These are phyloP conservation scores for Potorous gilbertii DNA, from an alignment of 2,797 vertebrate genomes.

Conservation along the genomic window DNA sequence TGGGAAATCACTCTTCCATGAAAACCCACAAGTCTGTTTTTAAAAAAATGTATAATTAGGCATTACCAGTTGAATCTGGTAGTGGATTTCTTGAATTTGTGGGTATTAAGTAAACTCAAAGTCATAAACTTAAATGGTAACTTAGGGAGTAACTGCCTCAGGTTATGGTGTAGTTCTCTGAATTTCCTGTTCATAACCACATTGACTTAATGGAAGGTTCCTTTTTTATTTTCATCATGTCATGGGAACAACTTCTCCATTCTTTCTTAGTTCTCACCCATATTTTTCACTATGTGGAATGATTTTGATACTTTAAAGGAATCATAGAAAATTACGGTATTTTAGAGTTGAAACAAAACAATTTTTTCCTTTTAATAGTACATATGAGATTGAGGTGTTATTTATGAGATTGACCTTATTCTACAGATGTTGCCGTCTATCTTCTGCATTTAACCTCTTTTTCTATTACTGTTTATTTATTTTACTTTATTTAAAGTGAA, in stretches of 20 bases:
- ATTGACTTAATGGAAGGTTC: slow-evolving; percentile 56
- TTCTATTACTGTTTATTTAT: slow-evolving; percentile 28
- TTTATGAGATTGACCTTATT: slow-evolving; percentile 47
- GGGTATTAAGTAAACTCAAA: slow-evolving; percentile 47
- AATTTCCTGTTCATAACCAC: slow-evolving; percentile 69
- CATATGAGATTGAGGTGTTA: slow-evolving; percentile 26
- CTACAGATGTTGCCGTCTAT: not conserved
- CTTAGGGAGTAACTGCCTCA: slow-evolving; percentile 47
- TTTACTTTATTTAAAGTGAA: slow-evolving; percentile 50
- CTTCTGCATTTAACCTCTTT: slow-evolving; percentile 22
- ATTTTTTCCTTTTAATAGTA: not conserved
- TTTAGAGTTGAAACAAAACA: slow-evolving; percentile 29
- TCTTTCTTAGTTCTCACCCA: not conserved
- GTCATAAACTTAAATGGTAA: slow-evolving; percentile 57
- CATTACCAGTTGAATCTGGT: slow-evolving; percentile 4
- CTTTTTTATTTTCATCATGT: not conserved
- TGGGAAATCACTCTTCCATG: not conserved
- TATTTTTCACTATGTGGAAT: slow-evolving; percentile 24
- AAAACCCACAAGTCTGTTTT: not conserved
- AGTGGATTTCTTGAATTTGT: slow-evolving; percentile 47
- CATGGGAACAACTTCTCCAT: slow-evolving; percentile 17
- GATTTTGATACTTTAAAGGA: slow-evolving; percentile 43
- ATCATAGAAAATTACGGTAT: not conserved
- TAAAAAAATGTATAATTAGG: not conserved
- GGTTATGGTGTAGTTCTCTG: slow-evolving; percentile 20